Evolutionary conservation across 2,888 invertebrate genomes (phyloP).

Genomic region (Mesochorus sp.): DNA sequence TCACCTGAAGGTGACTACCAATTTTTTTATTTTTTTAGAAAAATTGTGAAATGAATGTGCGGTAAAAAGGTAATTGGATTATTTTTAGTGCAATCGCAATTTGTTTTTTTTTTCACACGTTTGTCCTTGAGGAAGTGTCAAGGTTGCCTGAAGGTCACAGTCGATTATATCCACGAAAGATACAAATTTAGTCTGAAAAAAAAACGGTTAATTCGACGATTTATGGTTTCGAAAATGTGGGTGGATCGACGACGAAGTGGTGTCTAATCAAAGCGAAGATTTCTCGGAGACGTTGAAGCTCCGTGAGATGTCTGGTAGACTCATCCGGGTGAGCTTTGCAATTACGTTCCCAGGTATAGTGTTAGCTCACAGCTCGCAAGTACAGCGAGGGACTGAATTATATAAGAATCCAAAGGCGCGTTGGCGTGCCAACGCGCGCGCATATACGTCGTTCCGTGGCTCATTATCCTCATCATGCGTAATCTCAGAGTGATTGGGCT

Average conservation of each 20-base stretch:
- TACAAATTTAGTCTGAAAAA: no score
- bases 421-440: conserved; percentile 54
- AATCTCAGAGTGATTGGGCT: conserved; percentile 60
- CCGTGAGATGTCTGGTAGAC: conserved; percentile 32
- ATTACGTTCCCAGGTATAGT: conserved; percentile 59
- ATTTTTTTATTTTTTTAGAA: no score
- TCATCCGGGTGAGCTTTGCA: conserved; percentile 50
- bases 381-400: conserved; percentile 51
- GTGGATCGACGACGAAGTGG: conserved; percentile 5
- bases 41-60: no score
- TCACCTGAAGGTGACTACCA: no score
- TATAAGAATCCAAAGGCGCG: conserved; percentile 43
- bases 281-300: conserved; percentile 33
- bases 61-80: no score
- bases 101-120: no score
- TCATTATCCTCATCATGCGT: conserved; percentile 61
- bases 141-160: no score
- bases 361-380: conserved; percentile 11
- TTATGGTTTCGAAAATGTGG: conserved; percentile 19
- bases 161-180: no score
- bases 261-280: conserved; percentile 18
- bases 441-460: conserved; percentile 44
- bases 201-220: no score
- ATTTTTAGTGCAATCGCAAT: no score
- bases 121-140: no score